Evolutionary conservation across 2,888 invertebrate species (phyloP), one percentile per base, ranked within the genome.

Genomic region (Calameuta pallipes): DNA sequence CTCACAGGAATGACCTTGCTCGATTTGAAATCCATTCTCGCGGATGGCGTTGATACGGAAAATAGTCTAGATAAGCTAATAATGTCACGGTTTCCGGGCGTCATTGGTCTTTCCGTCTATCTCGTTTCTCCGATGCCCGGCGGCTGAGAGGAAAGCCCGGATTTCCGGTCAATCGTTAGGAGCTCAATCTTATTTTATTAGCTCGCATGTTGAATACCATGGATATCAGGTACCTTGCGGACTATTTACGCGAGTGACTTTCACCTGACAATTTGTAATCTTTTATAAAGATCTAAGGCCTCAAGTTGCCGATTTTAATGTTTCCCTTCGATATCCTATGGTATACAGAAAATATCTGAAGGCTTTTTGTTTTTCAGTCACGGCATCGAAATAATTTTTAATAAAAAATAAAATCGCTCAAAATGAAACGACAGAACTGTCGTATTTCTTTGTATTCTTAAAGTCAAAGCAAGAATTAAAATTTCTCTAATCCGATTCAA

Each of bases 1-100:
- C 41, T 56, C 23, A 23, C 1, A 23, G 6, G 23, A 23, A 56
- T 56, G 15, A 36, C 23, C 23, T 56, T 56, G 23, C 41, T 41
- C 23, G 23, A 23, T 15, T 6, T 12, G 30, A 12, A 73, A 69
- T 56, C 15, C 9, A 56, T 56, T 23, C 41, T 23, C 23, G 6
- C 6, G 15, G 6, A 41, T 23, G 41, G 41, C 41, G 13, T 15
- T 15, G 4, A 15, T 1, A 13, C 15, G 0, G 23, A 2, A 56
- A 23, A 56, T 56, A 23, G 56, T 56, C 79, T 75, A 75, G 78
- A 80, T 82, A 80, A 81, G 80, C 79, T 78, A 81, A 82, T 80
- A 78, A 69, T 80, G 36, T 75, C 73, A 75, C 74, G 76, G 76
- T 82, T 81, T 82, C 81, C 79, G 79, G 78, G 36, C 76, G 76